Percentiles rank a stretch among this genome's conserved stretches.
These are phyloP conservation scores for Eristalis pertinax DNA, from an alignment of 2,888 invertebrate species.

Conservation along the genomic window DNA sequence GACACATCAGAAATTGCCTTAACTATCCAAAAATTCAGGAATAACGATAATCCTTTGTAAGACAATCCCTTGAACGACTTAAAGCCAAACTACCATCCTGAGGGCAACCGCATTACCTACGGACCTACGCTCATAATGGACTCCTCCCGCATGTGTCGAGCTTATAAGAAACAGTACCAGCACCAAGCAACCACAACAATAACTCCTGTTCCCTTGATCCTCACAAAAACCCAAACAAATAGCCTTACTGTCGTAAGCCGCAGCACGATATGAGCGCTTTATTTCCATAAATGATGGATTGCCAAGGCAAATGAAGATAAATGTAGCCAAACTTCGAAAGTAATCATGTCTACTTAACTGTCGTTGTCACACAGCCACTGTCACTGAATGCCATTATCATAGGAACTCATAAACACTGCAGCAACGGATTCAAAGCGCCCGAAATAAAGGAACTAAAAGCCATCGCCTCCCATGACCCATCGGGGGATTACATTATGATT, in stretches of 20 bases:
- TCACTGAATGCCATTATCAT: neutral
- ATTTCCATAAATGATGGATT: slow-evolving; percentile 9
- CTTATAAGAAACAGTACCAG: neutral
- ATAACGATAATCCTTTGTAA: too few species aligned
- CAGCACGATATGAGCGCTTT: neutral
- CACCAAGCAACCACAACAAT: neutral
- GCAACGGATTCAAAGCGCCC: neutral
- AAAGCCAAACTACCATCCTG: too few species aligned
- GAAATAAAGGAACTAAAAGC: neutral
- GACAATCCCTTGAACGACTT: too few species aligned
- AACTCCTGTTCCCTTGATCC: neutral
- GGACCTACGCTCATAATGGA: too few species aligned
- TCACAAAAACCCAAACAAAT: neutral
- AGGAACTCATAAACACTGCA: neutral
- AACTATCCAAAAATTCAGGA: too few species aligned
- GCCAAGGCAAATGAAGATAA: slow-evolving; percentile 20
- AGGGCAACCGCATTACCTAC: too few species aligned
- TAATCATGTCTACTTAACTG: neutral
- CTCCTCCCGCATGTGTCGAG: too few species aligned
- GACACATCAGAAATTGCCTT: too few species aligned
- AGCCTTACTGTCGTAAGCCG: neutral
- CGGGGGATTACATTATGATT: slow-evolving; percentile 50
- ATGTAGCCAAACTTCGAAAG: slow-evolving; percentile 11
- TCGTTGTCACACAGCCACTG: neutral
- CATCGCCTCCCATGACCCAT: slow-evolving; percentile 24